Base-by-base conservation (phyloP, 2,797 vertebrate genomes). In the Galago senegalensis region DNA sequence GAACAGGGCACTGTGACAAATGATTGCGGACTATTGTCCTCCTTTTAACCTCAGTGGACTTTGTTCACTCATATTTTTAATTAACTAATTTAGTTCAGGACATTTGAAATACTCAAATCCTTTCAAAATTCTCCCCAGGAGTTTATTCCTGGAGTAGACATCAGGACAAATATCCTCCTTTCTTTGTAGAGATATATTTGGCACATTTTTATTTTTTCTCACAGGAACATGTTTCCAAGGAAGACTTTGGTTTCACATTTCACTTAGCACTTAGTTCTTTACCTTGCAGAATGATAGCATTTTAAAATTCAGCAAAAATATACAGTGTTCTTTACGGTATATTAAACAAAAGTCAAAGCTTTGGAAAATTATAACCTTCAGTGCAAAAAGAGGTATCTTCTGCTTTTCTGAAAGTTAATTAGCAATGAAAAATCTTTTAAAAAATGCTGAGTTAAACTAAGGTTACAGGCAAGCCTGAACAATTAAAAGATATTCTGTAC, bases 31-130 rank as follows among this genome's bases (percentile, higher is more conserved):
- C 96, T 97, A 91, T 97, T 98, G 98, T 98, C 97, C 97, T 96
- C 83, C 89, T 72, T 97, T 88, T 98, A 98, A 97, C 97, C 97
- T 98, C 97, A 89, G 63, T 95, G 97, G 96, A 93, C 90, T 9
- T 97, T 96, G 81, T 96, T 97, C 97, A 98, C 97, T 88, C 91
- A 91, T 98, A 96, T 97, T 98, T 97, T 98, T 97, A 76, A 81
- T 97, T 82, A 96, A 91, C 93, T 96, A 90, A 95, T 94, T 96
- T 93, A 89, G 72, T 89, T 90, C 65, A 92, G 87, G 60, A 77
- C 25, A 37, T 89, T 97, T 91, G 88, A 93, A 93, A 95, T 82
- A 77, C 85, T 80, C 49, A 92, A 16, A 88, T 92, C 63, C 65
- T 93, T 96, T 93, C 56, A 73, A 79, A 95, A 83, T 56, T 93